Percentiles rank a stretch among this genome's conserved stretches.
These are phyloP conservation scores for Arrhamphus sclerolepis DNA, from an alignment of 2,797 vertebrate genomes.

Conservation along the genomic window DNA sequence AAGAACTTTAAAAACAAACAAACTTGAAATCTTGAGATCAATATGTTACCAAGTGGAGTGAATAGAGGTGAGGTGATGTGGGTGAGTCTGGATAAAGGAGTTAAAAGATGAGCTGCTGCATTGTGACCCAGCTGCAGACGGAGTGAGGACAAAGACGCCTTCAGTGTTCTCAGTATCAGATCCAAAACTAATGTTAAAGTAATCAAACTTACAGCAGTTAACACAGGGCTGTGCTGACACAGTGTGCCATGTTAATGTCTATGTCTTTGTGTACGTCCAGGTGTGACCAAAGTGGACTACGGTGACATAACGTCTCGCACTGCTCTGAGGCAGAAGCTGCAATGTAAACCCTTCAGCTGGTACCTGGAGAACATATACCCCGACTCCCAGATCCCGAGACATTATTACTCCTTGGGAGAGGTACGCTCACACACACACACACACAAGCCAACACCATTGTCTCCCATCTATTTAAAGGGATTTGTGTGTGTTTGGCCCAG, in stretches of 20 bases:
- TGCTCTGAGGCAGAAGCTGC: constrained; percentile 91
- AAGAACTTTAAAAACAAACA: too few species aligned
- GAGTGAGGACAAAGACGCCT: too few species aligned
- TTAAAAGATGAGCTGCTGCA: too few species aligned
- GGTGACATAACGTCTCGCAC: constrained; percentile 92
- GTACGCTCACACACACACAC: constrained; percentile 70
- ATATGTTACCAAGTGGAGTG: too few species aligned
- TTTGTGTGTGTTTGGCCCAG: constrained; percentile 70
- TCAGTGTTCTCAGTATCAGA: too few species aligned
- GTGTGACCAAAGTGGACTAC: constrained; percentile 98
- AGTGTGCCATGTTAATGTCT: not conserved
- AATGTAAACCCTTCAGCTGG: constrained; percentile 98
- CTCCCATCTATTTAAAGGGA: not conserved
- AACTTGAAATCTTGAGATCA: too few species aligned
- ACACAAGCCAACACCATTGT: not conserved
- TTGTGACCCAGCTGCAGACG: too few species aligned
- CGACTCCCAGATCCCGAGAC: constrained; percentile 97
- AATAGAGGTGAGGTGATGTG: too few species aligned
- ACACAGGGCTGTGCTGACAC: not conserved
- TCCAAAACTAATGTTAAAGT: too few species aligned
- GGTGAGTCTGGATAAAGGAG: too few species aligned
- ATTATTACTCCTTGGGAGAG: constrained; percentile 98
- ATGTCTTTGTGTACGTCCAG: constrained; percentile 70
- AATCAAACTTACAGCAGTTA: too few species aligned
- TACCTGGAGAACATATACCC: constrained; percentile 98